Base-by-base conservation (phyloP, 1,140 invertebrate genomes). In the Ceratitis capitata region DNA sequence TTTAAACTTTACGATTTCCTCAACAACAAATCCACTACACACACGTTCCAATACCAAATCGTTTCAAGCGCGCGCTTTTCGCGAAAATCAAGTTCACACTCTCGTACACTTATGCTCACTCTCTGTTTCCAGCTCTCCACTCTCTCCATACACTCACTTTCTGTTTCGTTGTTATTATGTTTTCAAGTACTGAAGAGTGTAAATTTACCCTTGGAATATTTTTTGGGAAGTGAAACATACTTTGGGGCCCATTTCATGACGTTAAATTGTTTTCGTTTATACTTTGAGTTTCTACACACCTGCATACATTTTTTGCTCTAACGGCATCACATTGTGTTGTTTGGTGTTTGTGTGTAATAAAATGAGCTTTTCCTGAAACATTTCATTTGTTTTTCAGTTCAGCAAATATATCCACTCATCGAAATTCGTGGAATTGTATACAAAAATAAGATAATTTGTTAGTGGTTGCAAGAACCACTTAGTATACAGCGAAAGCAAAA, bases 141-240 rank as follows among this genome's bases (percentile, higher is more conserved):
- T 45, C 39, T 45, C n/a, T 39, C 69, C 14, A 2, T 16, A 23
- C 69, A 78, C 69, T 78, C 69, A 78, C 69, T 78, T 78, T 78
- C 69, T 12, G 39, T 78, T 78, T 78, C 69, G n/a, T 45, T 78
- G 39, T 78, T 35, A 23, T 64, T 3, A 19, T 14, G 45, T 78
- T 78, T 64, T 23, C 69, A 23, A 26, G 69, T 78, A 7, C 39
- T 16, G 29, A 23, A 32, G 29, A 32, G 42, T 10, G 35, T 78
- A n/a, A 78, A 26, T 78, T 78, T 78, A 78, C 69, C 69, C 69
- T 78, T 78, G 69, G 69, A 78, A 78, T 45, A 39, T 78, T 78
- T 78, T 78, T 78, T n/a, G 39, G 39, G 35, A 42, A 45, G 35
- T 78, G 69, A 78, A 78, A 78, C 69, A 78, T 47, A 78, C 45